Base-by-base conservation (phyloP, 2,113 vertebrate species). In the Paedocypris sp. region DNA sequence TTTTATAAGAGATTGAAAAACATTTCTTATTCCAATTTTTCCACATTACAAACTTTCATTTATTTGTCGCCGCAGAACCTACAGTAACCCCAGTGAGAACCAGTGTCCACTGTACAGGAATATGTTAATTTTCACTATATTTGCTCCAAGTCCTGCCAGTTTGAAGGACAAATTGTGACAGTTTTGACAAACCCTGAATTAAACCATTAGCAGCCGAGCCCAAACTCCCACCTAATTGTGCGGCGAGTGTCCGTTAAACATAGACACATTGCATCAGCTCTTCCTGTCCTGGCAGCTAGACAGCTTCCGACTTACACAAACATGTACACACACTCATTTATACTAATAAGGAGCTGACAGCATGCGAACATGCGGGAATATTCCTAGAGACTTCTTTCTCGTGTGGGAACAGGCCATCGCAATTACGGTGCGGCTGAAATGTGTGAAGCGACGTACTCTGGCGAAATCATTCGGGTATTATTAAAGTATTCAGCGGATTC, bases 161-260 rank as follows among this genome's bases (percentile, higher is more conserved):
- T 16, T 20, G 33, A 46, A 43, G 31, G 60, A 16, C 53, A 59
- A 41, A 35, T 43, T 45, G 33, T 57, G 45, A 50, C 36, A 57
- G 28, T 11, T 52, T 68, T 16, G 47, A 48, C 45, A 68, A 62
- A 58, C 1, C 41, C 25, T 19, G 4, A 48, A 49, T 62, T 39
- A 67, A 54, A 13, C 18, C 31, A 57, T 42, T 31, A 43, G 16
- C 38, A 43, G 53, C 53, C 32, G 53, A 32, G 53, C 36, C 26
- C 39, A 22, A 39, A 31, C 38, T 9, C 58, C 33, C 42, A n/a
- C 33, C 28, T 54, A 43, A 58, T 13, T 32, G 18, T 22, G 29
- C 5, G 20, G 16, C 22, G 28, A 35, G 35, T 57, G 60, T 48
- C 46, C 18, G 20, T 50, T 41, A 64, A 53, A 64, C 31, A 52